Evolutionary conservation across 2,888 invertebrate species (phyloP).

Genomic region (Ischnura elegans): DNA sequence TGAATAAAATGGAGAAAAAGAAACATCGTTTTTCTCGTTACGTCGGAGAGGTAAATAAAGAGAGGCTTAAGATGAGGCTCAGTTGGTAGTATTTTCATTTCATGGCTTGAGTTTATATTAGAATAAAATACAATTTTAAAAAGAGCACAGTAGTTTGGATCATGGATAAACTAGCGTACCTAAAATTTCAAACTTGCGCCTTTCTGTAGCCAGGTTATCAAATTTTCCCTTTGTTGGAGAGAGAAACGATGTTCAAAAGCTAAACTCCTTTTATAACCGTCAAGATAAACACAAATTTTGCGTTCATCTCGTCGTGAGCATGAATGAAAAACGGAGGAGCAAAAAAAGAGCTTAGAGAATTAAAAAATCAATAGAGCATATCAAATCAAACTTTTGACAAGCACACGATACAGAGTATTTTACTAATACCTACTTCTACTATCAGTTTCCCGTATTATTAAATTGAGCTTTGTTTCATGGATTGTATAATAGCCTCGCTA

Average conservation of each 20-base stretch:
- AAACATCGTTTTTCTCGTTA: not conserved
- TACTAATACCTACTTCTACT: no score
- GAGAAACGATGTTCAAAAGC: not conserved
- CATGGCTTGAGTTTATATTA: not conserved
- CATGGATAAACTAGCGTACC: not conserved
- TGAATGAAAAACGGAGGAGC: no score
- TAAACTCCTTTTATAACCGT: no score
- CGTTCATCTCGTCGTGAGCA: no score
- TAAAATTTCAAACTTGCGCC: not conserved
- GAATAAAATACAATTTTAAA: not conserved
- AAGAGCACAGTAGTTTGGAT: not conserved
- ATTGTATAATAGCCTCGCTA: no score
- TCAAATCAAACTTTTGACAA: not conserved
- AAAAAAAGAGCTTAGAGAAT: not conserved
- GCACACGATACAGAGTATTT: not conserved
- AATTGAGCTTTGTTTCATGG: no score
- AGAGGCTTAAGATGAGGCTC: not conserved
- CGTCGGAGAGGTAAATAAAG: not conserved
- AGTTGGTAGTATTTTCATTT: not conserved
- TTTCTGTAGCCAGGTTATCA: not conserved
- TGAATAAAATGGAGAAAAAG: not conserved
- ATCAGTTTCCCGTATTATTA: no score
- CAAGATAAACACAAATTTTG: no score
- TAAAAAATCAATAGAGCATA: not conserved
- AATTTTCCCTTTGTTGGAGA: not conserved